Percentiles rank a stretch among this genome's conserved stretches.
Evolutionary conservation across 2,888 invertebrate species (phyloP).

Genomic region (Apodemia zela): DNA sequence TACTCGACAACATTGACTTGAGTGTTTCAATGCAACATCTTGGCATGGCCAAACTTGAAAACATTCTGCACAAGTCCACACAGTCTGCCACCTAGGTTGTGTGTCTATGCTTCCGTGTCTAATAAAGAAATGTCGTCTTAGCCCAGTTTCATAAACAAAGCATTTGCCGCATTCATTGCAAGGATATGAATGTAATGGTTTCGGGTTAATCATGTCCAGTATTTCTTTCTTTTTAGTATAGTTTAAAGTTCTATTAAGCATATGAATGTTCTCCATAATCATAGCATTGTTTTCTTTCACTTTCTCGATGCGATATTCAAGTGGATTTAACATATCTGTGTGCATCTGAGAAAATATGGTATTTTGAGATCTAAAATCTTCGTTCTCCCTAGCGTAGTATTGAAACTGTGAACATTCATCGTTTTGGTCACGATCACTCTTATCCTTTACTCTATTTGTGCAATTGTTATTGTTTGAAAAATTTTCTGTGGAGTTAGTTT

Average conservation of each 20-base stretch:
- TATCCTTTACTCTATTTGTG: not conserved
- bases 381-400: not conserved
- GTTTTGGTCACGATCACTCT: not conserved
- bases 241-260: conserved; percentile 65
- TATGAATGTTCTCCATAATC: conserved; percentile 72
- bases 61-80: conserved; percentile 73
- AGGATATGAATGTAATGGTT: conserved; percentile 55
- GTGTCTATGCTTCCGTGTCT: conserved; percentile 53
- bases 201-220: conserved; percentile 53
- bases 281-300: conserved; percentile 71
- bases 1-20: conserved; percentile 52
- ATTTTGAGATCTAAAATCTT: not conserved
- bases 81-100: conserved; percentile 67
- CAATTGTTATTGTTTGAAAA: not conserved
- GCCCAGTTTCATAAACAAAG: conserved; percentile 70
- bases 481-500: not conserved
- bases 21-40: conserved; percentile 58
- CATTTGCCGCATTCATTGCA: conserved; percentile 69
- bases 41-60: conserved; percentile 72
- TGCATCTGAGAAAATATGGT: conserved; percentile 1
- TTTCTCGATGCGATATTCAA: conserved; percentile 68
- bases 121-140: conserved; percentile 61
- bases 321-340: conserved; percentile 39
- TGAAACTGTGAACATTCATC: not conserved
- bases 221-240: conserved; percentile 71